These are phyloP conservation scores for Tor tambroides DNA, from an alignment of 2,113 vertebrate genomes.

Conservation along the genomic window DNA sequence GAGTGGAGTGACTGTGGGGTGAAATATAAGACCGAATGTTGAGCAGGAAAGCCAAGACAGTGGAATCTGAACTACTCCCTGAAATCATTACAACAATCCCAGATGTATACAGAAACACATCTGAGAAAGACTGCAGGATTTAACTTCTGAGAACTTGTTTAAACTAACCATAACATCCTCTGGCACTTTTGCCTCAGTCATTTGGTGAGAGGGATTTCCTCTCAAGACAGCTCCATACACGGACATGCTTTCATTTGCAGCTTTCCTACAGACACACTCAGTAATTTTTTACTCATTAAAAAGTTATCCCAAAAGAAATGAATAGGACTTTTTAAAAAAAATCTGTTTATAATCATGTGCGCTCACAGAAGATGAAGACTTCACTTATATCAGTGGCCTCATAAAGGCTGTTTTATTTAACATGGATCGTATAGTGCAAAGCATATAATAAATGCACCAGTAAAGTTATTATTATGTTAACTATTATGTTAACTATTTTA, in stretches of 20 bases:
- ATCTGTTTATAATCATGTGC: neutral
- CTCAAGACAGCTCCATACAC: slow-evolving; percentile 61
- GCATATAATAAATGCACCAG: no score
- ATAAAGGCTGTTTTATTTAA: neutral
- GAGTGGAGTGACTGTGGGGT: slow-evolving; percentile 11
- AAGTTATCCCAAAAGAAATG: neutral
- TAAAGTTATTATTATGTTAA: no score
- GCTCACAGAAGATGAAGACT: neutral
- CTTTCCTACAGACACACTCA: slow-evolving; percentile 8
- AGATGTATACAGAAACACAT: slow-evolving; percentile 46
- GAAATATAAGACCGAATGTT: slow-evolving; percentile 31
- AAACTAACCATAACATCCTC: slow-evolving; percentile 60
- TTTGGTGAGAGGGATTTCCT: slow-evolving; percentile 55
- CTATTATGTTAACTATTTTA: no score
- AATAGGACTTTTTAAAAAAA: neutral
- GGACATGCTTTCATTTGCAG: slow-evolving; percentile 55
- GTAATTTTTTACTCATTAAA: neutral
- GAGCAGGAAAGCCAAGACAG: slow-evolving; percentile 40
- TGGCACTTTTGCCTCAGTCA: slow-evolving; percentile 50
- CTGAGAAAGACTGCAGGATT: slow-evolving; percentile 42
- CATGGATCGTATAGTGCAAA: no score
- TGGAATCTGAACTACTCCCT: slow-evolving; percentile 38
- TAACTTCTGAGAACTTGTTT: slow-evolving; percentile 50
- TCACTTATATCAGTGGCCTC: neutral
- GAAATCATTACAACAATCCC: slow-evolving; percentile 51